phyloP scores from a whole-genome alignment of 2,797 vertebrate genomes.

The Sebastes nivosus region DNA sequence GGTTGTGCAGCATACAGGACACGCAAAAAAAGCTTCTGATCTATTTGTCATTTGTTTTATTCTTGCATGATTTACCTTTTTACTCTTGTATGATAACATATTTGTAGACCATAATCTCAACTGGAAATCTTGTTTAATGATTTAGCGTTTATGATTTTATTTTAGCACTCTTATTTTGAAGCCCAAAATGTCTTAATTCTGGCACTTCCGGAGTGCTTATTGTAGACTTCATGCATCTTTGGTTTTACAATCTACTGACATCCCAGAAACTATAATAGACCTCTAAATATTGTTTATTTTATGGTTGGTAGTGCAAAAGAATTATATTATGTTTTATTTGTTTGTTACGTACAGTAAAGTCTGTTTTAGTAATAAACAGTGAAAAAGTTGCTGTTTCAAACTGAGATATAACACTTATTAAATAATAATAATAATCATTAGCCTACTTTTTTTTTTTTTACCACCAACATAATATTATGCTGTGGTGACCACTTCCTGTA shows the following conservation, averaged over 20 bases:
- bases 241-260: neutral
- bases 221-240: neutral
- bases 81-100: neutral
- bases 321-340: neutral
- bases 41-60: neutral
- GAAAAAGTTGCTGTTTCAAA: neutral
- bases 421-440: neutral
- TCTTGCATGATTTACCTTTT: neutral
- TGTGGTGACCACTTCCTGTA: neutral
- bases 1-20: too few species aligned
- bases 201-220: neutral
- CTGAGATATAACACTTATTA: neutral
- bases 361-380: neutral
- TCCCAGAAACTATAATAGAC: neutral
- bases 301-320: neutral
- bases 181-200: too few species aligned
- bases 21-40: too few species aligned
- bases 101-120: neutral
- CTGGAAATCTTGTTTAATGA: neutral
- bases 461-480: too few species aligned
- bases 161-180: constrained; percentile 43
- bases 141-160: neutral
- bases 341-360: neutral
- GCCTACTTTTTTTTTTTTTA: neutral
- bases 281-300: neutral